Evolutionary conservation across 2,797 vertebrate genomes (phyloP), one percentile per base, ranked within the genome.

Genomic region (Characodon lateralis): DNA sequence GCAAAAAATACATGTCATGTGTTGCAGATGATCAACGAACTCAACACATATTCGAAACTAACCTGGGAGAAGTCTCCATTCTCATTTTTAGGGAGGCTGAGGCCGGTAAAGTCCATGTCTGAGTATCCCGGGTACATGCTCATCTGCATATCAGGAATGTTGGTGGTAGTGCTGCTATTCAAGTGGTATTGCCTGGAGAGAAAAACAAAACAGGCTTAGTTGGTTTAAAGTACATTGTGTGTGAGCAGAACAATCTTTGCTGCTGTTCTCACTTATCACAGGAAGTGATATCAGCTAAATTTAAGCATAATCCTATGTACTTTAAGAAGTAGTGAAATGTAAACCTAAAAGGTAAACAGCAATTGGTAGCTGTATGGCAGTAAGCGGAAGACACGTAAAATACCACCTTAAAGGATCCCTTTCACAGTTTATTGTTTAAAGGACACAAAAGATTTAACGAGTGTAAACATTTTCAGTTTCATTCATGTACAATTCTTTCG

Each of bases 21-120:
- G 26, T 26, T 76, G 61, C 31, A 22, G 20, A 58, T 22, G 58
- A 20, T 39, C 2, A 66, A 71, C 6, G 50, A n/a, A 22, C 6
- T 48, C 8, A 56, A n/a, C 10, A 71, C 43, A 39, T 18, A 14
- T 14, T 35, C 35, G 46, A 78, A 86, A 90, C 90, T 24, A 77
- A 99, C 98, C 97, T 96, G 96, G 92, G 95, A 73, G 86, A 97
- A 96, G 85, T 97, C 96, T 78, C 94, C 95, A 73, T 95, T 97
- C 87, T 95, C 95, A 74, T 95, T 97, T 86, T 95, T 93, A 74
- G 94, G 87, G 41, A 95, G 81, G 87, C 85, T 94, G 69, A 94
- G 71, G 70, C 90, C 31, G 79, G 93, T 72, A 78, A 96, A 96
- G 93, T 96, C 96, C 87, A 96, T 71, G 14, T 97, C 96, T 1